Evolutionary conservation across 1,140 invertebrate genomes (phyloP).

Genomic region (Camponotus floridanus): DNA sequence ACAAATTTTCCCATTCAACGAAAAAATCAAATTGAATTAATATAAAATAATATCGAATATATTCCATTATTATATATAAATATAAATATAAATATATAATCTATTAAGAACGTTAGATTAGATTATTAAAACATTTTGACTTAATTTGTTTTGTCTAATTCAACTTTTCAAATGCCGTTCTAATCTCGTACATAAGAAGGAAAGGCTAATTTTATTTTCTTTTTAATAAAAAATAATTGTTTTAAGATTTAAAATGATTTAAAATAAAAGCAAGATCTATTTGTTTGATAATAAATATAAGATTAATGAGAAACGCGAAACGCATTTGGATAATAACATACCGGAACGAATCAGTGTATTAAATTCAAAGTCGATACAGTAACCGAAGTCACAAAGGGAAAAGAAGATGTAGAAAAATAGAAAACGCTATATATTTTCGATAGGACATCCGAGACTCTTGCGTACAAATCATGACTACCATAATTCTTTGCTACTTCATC

Average conservation of each 20-base stretch:
- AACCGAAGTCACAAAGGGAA: slow-evolving; percentile 27
- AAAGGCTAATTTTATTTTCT: too few species aligned
- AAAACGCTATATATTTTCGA: slow-evolving; percentile 72
- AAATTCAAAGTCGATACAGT: slow-evolving; percentile 76
- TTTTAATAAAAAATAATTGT: too few species aligned
- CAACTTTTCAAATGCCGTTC: too few species aligned
- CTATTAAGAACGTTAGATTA: too few species aligned
- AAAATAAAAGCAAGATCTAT: too few species aligned
- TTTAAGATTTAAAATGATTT: too few species aligned
- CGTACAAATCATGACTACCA: slow-evolving; percentile 65
- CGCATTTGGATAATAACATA: not conserved
- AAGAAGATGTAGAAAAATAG: not conserved
- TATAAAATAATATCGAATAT: not conserved
- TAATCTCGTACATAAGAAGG: too few species aligned
- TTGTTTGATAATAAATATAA: slow-evolving; percentile 5
- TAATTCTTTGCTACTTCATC: slow-evolving; percentile 7
- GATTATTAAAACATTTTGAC: too few species aligned
- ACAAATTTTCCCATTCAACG: not conserved
- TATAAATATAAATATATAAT: not conserved
- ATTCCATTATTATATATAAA: not conserved
- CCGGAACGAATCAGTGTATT: slow-evolving; percentile 45
- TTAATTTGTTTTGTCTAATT: too few species aligned
- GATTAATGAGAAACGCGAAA: not conserved
- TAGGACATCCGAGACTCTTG: slow-evolving; percentile 52
- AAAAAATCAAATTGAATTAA: not conserved